A percentile compares a stretch with the other conserved stretches of the same genome.
Evolutionary conservation across 1,140 invertebrate species (phyloP).

Genomic region (Magallana gigas): DNA sequence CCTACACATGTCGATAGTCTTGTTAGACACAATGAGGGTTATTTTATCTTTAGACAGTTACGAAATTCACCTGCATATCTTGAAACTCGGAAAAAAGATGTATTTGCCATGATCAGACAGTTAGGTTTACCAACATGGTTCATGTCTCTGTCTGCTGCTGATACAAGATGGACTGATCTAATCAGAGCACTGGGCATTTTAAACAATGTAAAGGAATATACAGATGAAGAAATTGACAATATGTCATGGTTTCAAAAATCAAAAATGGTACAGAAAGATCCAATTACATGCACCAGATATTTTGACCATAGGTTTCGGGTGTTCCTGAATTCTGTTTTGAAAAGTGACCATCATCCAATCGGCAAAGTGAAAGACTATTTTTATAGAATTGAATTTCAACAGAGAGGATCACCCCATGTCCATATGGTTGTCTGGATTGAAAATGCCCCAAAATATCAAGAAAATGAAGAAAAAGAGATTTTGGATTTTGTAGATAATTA

Average conservation of each 20-base stretch:
- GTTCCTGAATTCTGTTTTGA: conserved; percentile 3
- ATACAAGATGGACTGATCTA: conserved; percentile 55
- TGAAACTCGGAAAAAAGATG: conserved; percentile 54
- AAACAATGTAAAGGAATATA: background rate
- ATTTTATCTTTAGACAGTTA: conserved; percentile 50
- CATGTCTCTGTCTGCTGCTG: conserved; percentile 52
- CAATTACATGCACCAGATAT: conserved; percentile 40
- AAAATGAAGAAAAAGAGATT: too few species aligned
- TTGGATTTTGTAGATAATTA: too few species aligned
- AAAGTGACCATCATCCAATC: conserved; percentile 25
- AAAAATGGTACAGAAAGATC: conserved; percentile 42
- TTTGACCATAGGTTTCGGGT: background rate
- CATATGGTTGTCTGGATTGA: too few species aligned
- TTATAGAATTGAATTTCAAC: conserved; percentile 52
- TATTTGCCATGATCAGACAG: conserved; percentile 66
- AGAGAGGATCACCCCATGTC: conserved; percentile 35
- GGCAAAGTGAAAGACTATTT: background rate
- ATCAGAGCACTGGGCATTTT: conserved; percentile 8
- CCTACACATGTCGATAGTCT: conserved; percentile 39
- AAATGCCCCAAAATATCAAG: too few species aligned
- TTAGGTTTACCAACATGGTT: conserved; percentile 60
- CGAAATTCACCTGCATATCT: conserved; percentile 60
- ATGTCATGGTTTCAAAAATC: conserved; percentile 34
- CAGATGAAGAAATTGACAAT: conserved; percentile 16
- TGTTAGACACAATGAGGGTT: conserved; percentile 56